Evolutionary conservation across 2,113 vertebrate species (phyloP).

Genomic region (Nannospalax galili): DNA sequence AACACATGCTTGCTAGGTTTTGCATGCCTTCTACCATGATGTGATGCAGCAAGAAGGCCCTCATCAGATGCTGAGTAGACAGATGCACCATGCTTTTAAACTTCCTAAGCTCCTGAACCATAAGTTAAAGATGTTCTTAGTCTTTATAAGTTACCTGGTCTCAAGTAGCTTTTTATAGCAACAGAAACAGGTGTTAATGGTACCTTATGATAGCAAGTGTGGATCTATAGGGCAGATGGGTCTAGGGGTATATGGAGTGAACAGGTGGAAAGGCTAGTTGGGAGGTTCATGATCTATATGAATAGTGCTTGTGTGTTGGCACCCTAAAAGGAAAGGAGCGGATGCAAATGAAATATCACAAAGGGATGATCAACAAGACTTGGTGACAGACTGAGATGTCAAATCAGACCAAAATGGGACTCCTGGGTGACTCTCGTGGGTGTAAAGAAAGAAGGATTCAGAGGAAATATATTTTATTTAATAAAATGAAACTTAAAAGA

Average conservation of each 20-base stretch:
- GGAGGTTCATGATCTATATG: neutral
- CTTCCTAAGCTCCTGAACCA: neutral
- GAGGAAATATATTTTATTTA: neutral
- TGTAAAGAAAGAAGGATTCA: neutral
- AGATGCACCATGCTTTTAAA: neutral
- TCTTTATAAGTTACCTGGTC: neutral
- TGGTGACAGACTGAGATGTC: neutral
- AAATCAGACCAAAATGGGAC: neutral
- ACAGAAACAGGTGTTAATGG: neutral
- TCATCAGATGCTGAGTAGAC: neutral
- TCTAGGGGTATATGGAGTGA: accelerated
- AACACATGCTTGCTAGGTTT: neutral
- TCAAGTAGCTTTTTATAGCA: neutral
- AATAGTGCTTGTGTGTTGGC: neutral
- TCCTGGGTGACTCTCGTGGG: neutral
- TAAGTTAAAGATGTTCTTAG: neutral
- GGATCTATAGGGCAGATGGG: neutral
- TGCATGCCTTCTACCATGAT: too few relatives aligned
- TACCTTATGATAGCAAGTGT: neutral
- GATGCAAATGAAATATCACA: neutral
- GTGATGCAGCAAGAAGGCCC: too few relatives aligned
- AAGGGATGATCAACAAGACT: neutral
- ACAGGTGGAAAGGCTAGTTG: neutral
- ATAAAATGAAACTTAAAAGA: neutral
- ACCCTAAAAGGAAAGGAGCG: neutral